Evolutionary conservation across 2,888 invertebrate species (phyloP).

Genomic region (Drosophila barbarae): DNA sequence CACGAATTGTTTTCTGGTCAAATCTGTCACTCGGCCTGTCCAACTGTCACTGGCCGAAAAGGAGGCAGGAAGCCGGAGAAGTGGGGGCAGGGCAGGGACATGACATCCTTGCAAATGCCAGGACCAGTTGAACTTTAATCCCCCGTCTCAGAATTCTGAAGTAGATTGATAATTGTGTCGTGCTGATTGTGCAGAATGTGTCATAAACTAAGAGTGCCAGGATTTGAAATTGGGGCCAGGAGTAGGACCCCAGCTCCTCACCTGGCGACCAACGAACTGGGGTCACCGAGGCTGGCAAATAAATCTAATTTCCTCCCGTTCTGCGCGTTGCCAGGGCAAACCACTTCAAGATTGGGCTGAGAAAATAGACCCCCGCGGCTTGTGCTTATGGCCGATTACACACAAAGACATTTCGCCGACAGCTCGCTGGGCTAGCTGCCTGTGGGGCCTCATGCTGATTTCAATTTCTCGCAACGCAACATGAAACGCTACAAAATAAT

Average conservation of each 20-base stretch:
- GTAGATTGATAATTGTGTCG: constrained; percentile 42
- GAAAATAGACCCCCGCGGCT: constrained; percentile 48
- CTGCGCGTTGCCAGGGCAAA: constrained; percentile 43
- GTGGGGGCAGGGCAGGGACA: constrained; percentile 13
- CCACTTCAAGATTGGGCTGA: constrained; percentile 41
- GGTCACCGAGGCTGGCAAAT: constrained; percentile 2
- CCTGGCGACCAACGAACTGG: constrained; percentile 3
- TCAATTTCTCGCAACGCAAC: constrained; percentile 70
- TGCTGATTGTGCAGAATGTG: constrained; percentile 22
- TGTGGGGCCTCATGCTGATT: constrained; percentile 63
- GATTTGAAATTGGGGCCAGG: constrained; percentile 11
- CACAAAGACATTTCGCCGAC: constrained; percentile 62
- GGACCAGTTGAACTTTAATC: constrained; percentile 38
- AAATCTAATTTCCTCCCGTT: constrained; percentile 3
- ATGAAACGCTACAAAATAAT: constrained; percentile 71
- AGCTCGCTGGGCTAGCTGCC: constrained; percentile 33
- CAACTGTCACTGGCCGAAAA: constrained; percentile 45
- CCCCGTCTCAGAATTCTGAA: constrained; percentile 5
- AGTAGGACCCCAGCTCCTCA: constrained; percentile 2
- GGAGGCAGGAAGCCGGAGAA: constrained; percentile 15
- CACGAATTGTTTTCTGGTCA: constrained; percentile 65
- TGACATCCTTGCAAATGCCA: constrained; percentile 27
- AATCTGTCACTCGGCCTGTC: constrained; percentile 68
- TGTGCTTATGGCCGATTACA: constrained; percentile 64
- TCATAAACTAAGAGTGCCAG: constrained; percentile 25